Base-by-base conservation (phyloP, 2,797 vertebrate genomes). In the Sciurus vulgaris region DNA sequence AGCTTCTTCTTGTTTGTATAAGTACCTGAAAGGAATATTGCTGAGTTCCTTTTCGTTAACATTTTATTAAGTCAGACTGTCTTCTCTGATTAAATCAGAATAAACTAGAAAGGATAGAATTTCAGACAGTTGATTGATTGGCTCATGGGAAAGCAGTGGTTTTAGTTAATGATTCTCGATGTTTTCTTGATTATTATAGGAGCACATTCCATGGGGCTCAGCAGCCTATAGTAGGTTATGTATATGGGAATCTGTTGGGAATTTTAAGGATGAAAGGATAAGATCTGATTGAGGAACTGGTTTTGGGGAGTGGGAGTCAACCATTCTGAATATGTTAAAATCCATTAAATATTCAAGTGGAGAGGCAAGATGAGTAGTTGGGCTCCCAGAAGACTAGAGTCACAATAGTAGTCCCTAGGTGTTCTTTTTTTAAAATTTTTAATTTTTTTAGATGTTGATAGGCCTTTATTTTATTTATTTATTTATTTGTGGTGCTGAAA, bases 121-220 rank as follows among this genome's bases (percentile, higher is more conserved):
- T 93, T 89, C 56, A 86, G 82, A 82, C 4, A 63, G 74, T 47
- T 44, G 44, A 82, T 59, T 86, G 87, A 77, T 76, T 76, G 70
- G 38, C n/a, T 93, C 70, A 67, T 83, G 30, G 63, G 65, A 86
- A 79, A 95, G 22, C 7, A 26, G 26, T 83, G 14, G n/a, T 69
- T 93, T 94, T 92, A 91, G 70, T 91, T 94, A 93, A 90, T 91
- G 69, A 95, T 94, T 96, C 22, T 84, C 63, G 74, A 67, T 72
- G 35, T 74, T 87, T 84, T 84, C 89, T 90, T 82, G n/a, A 61
- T 90, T 87, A 86, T 91, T 38, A 63, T 70, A 86, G 79, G 56
- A 20, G 30, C 20, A 13, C 76, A 78, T 78, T 78, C 47, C 30
- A 54, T 49, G 47, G 73, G 41, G 6, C 28, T 15, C 24, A 44